A percentile compares a stretch with the other conserved stretches of the same genome.
Evolutionary conservation across 2,797 vertebrate genomes (phyloP).

Genomic region (Chanos chanos): DNA sequence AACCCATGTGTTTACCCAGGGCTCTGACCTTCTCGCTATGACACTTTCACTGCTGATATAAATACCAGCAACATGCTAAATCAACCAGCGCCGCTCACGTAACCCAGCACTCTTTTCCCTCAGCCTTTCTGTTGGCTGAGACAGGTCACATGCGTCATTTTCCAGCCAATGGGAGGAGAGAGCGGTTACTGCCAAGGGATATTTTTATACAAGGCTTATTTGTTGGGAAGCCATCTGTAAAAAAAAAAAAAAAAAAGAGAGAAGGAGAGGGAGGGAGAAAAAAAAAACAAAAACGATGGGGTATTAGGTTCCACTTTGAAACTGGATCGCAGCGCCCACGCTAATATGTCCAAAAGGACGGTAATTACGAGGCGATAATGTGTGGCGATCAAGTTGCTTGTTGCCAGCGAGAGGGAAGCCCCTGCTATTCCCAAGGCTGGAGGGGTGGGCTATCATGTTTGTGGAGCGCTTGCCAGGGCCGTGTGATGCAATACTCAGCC

Average conservation of each 20-base stretch:
- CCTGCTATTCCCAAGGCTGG: slow-evolving; percentile 29
- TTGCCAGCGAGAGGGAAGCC: slow-evolving; percentile 45
- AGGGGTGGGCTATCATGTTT: slow-evolving; percentile 23
- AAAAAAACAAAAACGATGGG: slow-evolving; percentile 27
- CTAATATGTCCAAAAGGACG: slow-evolving; percentile 74
- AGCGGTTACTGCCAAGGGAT: slow-evolving; percentile 49
- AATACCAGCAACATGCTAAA: slow-evolving; percentile 69
- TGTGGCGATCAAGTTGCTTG: slow-evolving; percentile 64
- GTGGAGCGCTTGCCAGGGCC: slow-evolving; percentile 30
- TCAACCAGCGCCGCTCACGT: slow-evolving; percentile 63
- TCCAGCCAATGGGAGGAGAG: slow-evolving; percentile 54
- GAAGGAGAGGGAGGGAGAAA: slow-evolving; percentile 32
- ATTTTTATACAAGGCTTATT: slow-evolving; percentile 68
- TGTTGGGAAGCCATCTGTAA: slow-evolving; percentile 62
- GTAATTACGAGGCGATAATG: slow-evolving; percentile 75
- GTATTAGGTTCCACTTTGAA: slow-evolving; percentile 54
- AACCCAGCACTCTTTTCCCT: slow-evolving; percentile 65
- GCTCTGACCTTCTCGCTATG: slow-evolving; percentile 71
- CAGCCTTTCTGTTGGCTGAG: slow-evolving; percentile 61
- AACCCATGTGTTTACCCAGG: slow-evolving; percentile 63
- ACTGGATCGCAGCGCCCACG: slow-evolving; percentile 62
- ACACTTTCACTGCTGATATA: slow-evolving; percentile 75
- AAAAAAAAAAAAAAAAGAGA: slow-evolving; percentile 54
- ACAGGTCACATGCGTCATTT: slow-evolving; percentile 59
- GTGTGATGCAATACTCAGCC: slow-evolving; percentile 36